phyloP scores from a whole-genome alignment of 2,113 vertebrate species.

The Sminthopsis crassicaudata region DNA sequence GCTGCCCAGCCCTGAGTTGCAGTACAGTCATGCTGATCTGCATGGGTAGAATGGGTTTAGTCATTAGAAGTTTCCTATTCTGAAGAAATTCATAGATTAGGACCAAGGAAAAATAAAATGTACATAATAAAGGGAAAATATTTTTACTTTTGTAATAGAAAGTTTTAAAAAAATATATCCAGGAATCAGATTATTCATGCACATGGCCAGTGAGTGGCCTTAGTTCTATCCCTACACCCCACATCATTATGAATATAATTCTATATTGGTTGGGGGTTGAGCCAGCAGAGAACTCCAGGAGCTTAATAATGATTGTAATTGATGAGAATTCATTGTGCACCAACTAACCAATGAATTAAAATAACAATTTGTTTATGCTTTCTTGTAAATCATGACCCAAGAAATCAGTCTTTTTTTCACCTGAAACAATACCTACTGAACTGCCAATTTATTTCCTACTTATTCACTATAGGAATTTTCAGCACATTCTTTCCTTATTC shows the following conservation, averaged over 20 bases:
- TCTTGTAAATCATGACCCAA: not conserved
- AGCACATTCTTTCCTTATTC: not conserved
- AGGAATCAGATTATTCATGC: not conserved
- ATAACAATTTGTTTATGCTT: not conserved
- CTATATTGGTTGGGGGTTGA: not conserved
- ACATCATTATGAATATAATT: not conserved
- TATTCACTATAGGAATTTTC: not conserved
- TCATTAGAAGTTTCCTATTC: not conserved
- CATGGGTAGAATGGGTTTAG: not conserved
- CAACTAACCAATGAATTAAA: not conserved
- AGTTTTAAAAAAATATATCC: not conserved
- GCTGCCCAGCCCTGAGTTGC: not conserved
- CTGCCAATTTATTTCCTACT: not conserved
- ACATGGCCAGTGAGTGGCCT: not conserved
- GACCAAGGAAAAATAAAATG: not conserved
- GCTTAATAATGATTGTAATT: not conserved
- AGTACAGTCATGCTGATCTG: not conserved
- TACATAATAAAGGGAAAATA: not conserved
- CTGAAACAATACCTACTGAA: not conserved
- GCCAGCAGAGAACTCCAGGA: not conserved
- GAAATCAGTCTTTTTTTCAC: not conserved
- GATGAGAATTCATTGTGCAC: not conserved
- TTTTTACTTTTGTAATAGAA: not conserved
- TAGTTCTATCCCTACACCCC: too few species aligned
- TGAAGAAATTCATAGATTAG: not conserved